Evolutionary conservation across 2,888 invertebrate genomes (phyloP).

Genomic region (Pegoplata infirma): DNA sequence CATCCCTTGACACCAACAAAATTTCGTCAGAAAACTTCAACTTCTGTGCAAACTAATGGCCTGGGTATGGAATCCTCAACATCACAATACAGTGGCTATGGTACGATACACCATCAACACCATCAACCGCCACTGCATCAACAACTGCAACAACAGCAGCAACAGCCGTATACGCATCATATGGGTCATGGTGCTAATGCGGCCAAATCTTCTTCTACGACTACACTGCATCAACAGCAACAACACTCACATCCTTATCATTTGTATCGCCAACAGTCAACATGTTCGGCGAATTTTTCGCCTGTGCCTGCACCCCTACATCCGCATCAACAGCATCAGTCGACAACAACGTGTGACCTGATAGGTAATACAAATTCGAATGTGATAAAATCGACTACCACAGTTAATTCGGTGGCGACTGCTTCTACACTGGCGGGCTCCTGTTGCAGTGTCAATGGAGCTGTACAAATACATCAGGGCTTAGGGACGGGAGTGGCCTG

Average conservation of each 20-base stretch:
- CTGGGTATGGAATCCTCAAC: conserved; percentile 65
- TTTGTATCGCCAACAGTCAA: conserved; percentile 76
- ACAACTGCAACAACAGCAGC: conserved; percentile 60
- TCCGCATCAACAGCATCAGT: conserved; percentile 77
- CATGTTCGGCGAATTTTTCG: conserved; percentile 77
- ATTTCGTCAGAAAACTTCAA: conserved; percentile 75
- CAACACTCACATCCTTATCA: conserved; percentile 67
- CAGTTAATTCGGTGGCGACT: conserved; percentile 75
- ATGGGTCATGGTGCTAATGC: conserved; percentile 57
- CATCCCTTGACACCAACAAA: conserved; percentile 77
- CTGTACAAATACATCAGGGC: conserved; percentile 73
- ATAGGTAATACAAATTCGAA: conserved; percentile 74
- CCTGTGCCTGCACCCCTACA: conserved; percentile 76
- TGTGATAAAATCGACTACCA: conserved; percentile 78
- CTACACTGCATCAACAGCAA: conserved; percentile 70
- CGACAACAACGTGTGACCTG: conserved; percentile 77
- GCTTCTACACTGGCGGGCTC: conserved; percentile 76
- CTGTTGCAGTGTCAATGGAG: conserved; percentile 73
- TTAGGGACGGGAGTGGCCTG: conserved; percentile 73
- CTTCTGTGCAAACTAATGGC: conserved; percentile 76
- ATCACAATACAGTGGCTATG: conserved; percentile 61
- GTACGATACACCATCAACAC: conserved; percentile 61
- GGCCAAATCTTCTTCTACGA: conserved; percentile 71
- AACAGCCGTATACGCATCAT: conserved; percentile 47
- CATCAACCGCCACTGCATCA: conserved; percentile 42